A percentile compares a stretch with the other conserved stretches of the same genome.
Conservation (phyloP, 2,888 invertebrate genomes). For the Chirona hameri region DNA sequence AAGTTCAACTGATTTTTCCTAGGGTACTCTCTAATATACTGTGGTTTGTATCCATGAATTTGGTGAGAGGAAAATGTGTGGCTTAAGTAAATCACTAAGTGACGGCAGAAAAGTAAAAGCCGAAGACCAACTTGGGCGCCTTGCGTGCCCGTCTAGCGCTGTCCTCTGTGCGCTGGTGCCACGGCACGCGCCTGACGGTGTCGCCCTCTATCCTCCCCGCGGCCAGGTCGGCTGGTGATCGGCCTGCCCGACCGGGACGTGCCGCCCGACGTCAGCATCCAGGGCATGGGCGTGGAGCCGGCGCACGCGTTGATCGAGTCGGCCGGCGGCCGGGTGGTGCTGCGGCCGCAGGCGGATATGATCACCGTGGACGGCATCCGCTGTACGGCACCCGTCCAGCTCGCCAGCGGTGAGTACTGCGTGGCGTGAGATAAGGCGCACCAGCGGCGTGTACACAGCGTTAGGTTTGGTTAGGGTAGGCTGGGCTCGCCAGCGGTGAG, state of each 20-base stretch:
- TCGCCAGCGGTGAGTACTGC: not conserved
- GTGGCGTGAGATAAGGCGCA: no score
- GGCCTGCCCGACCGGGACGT: not conserved
- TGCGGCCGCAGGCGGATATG: not conserved
- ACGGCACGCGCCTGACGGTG: not conserved
- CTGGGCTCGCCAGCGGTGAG: no score
- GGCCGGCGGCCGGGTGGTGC: not conserved
- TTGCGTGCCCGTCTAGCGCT: not conserved
- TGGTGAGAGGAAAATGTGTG: no score
- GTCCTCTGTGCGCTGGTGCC: not conserved
- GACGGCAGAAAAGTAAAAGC: no score
- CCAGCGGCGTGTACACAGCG: no score
- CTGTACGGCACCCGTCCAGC: not conserved
- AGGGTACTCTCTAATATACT: no score
- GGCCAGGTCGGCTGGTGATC: constrained; percentile 10
- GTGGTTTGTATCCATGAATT: no score
- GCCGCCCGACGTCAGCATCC: constrained; percentile 1
- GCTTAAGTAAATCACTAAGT: no score
- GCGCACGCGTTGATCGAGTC: constrained; percentile 4
- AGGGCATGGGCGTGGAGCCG: not conserved
- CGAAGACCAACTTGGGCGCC: no score
- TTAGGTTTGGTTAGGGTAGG: no score
- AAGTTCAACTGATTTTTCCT: no score
- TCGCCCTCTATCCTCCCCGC: not conserved
- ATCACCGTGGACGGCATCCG: constrained; percentile 22